A percentile compares a stretch with the other conserved stretches of the same genome.
Conservation (phyloP, 2,888 invertebrate genomes). For the Lycocerus yunnanus region DNA sequence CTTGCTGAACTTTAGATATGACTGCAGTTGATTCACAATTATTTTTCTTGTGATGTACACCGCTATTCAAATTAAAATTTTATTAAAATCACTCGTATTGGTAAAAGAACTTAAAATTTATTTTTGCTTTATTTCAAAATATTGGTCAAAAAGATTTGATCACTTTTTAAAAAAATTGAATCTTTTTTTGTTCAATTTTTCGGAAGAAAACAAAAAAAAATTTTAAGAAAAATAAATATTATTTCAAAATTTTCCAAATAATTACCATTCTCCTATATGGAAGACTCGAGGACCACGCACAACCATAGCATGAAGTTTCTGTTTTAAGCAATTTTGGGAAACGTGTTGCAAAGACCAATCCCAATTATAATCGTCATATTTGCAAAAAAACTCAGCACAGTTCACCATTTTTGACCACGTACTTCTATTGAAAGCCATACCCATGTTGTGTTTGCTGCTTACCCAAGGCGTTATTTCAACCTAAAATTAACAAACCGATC, state of each 20-base stretch:
- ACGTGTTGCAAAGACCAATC: slow-evolving; percentile 96
- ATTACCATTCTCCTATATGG: slow-evolving; percentile 97
- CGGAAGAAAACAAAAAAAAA: too few relatives aligned
- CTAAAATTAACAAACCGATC: slow-evolving; percentile 57
- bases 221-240: too few relatives aligned
- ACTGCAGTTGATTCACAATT: slow-evolving; percentile 87
- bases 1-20: slow-evolving; percentile 82
- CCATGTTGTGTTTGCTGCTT: slow-evolving; percentile 98
- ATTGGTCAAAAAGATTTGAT: too few relatives aligned
- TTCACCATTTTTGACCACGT: slow-evolving; percentile 85
- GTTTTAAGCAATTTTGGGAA: slow-evolving; percentile 79
- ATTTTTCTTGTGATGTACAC: slow-evolving; percentile 93
- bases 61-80: slow-evolving; percentile 63
- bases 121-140: too few relatives aligned
- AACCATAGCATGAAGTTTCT: slow-evolving; percentile 83
- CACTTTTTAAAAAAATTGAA: too few relatives aligned
- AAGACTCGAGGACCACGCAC: slow-evolving; percentile 94
- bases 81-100: background rate
- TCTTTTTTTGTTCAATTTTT: too few relatives aligned
- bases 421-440: slow-evolving; percentile 90
- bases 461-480: slow-evolving; percentile 93
- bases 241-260: background rate
- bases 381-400: slow-evolving; percentile 87
- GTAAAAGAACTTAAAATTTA: too few relatives aligned
- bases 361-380: slow-evolving; percentile 99